Conservation (phyloP, 2,888 invertebrate species). For the Danaus chrysippus region DNA sequence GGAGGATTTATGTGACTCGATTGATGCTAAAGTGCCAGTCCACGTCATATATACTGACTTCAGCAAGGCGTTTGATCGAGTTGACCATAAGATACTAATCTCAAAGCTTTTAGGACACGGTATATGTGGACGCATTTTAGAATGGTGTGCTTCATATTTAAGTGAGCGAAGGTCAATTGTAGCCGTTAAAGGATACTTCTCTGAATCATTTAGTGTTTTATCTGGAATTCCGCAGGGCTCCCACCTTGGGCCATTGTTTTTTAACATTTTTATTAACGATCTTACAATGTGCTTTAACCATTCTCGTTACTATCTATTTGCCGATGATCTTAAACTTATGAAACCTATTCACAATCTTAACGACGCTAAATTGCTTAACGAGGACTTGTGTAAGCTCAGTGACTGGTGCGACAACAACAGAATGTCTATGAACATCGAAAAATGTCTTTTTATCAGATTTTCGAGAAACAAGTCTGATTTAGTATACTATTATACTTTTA, state of each 20-base stretch:
- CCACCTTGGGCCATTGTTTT: not conserved
- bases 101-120: not conserved
- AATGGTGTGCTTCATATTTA: not conserved
- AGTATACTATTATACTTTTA: no score
- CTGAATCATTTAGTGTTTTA: not conserved
- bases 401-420: no score
- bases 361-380: no score
- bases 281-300: no score
- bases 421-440: no score
- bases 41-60: not conserved
- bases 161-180: not conserved
- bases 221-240: not conserved
- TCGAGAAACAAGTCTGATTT: no score
- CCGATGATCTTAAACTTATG: no score
- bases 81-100: not conserved
- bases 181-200: not conserved
- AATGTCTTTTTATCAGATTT: no score
- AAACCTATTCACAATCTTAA: no score
- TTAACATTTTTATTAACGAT: not conserved
- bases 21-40: not conserved
- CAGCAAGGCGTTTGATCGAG: not conserved
- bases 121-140: not conserved
- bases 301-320: no score
- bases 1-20: not conserved
- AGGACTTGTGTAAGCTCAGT: no score